Evolutionary conservation across 2,888 invertebrate genomes (phyloP).

Genomic region (Acrobasis suavella): DNA sequence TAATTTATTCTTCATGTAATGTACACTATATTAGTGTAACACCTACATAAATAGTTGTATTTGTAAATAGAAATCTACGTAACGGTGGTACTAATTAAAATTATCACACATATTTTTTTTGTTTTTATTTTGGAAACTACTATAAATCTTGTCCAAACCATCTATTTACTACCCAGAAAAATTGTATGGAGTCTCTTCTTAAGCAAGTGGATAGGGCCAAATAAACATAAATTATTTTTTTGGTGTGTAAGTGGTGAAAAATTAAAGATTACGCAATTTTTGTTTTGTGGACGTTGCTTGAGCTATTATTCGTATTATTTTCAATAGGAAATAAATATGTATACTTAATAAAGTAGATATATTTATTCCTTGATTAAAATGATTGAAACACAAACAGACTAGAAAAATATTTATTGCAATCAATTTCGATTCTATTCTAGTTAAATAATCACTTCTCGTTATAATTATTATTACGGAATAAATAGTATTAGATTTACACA

Average conservation of each 20-base stretch:
- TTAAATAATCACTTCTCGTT: too few species aligned
- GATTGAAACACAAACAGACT: constrained; percentile 2
- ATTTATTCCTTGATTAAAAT: neutral
- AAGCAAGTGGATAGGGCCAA: too few species aligned
- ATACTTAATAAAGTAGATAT: neutral
- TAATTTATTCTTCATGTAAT: constrained; percentile 55
- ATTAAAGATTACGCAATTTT: too few species aligned
- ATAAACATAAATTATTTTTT: too few species aligned
- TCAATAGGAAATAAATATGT: too few species aligned
- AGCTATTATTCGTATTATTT: neutral
- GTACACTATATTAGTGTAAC: constrained; percentile 82
- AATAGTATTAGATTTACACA: neutral
- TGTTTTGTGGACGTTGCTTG: too few species aligned
- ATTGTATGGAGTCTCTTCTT: too few species aligned
- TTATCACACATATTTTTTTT: constrained; percentile 33
- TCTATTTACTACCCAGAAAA: too few species aligned
- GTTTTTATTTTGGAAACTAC: constrained; percentile 12
- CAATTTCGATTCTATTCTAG: too few species aligned
- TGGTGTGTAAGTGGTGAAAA: too few species aligned
- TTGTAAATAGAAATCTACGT: constrained; percentile 48
- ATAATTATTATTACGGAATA: neutral
- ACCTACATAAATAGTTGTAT: constrained; percentile 52
- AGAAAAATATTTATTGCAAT: neutral
- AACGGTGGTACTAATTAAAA: constrained; percentile 61
- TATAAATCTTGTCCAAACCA: too few species aligned